Base-by-base conservation (phyloP, 2,888 invertebrate genomes). In the Cecidostiba fungosa region DNA sequence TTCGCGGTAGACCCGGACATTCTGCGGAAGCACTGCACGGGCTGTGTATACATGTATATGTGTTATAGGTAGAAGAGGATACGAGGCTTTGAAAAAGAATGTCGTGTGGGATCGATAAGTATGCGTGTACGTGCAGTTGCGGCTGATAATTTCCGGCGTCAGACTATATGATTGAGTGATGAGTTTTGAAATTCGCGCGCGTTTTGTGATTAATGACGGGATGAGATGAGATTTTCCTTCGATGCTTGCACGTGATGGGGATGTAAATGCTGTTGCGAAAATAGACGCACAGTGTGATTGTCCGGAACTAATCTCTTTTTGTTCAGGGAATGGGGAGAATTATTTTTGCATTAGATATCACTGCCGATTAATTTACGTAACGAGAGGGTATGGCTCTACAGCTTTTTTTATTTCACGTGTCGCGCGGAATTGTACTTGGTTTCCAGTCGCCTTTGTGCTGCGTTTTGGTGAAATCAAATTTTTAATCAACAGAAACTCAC, bases 1-100 rank as follows among this genome's bases (percentile, higher is more conserved):
- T 74, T 74, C 62, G 81, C 32, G 81, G 81, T 81, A 74, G n/a
- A 74, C 81, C 81, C 62, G 70, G 26, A 62, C 73, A 74, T 72
- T 59, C 39, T 72, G 70, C n/a, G 72, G 36, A 69, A 54, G 26
- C 54, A 19, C 47, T 23, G 47, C 47, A 12, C 54, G 23, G 3
- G 66, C 32, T 66, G 12, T 12, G 16, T 32, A 32, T 26, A 39
- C 50, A 50, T 19, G n/a, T 50, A 32, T 62, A 62, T 10, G 1
- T 29, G 29, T 12, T 10, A n/a, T 10, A 26, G 8, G 10, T 3
- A n/a, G 59, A 23, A 14, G 29, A 29, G 39, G 39, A 23, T 4
- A 32, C 32, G 32, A 16, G 3, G 39, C 8, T 72, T 10, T 72
- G 19, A 39, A 72, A 23, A 72, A 72, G 72, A 39, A 23, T 10